Evolutionary conservation across 1,140 invertebrate species (phyloP).

Genomic region (Zaprionus africanus): DNA sequence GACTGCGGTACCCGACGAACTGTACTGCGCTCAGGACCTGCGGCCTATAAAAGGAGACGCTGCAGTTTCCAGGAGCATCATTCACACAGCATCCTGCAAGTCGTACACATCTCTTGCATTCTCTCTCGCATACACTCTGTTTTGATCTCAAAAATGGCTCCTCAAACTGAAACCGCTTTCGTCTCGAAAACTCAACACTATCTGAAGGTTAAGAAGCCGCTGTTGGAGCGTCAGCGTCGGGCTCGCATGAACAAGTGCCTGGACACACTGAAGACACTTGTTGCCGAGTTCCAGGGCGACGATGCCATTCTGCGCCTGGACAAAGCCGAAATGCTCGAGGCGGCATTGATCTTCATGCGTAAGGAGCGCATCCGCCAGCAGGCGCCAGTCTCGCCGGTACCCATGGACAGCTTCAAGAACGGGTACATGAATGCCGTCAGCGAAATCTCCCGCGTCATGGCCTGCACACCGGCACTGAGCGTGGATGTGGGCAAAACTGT

Average conservation of each 20-base stretch:
- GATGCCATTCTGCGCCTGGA: constrained; percentile 96
- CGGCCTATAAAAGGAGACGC: constrained; percentile 64
- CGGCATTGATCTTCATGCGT: constrained; percentile 93
- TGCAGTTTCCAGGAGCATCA: constrained; percentile 63
- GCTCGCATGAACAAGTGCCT: constrained; percentile 97
- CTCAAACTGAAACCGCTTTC: constrained; percentile 59
- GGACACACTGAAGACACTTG: constrained; percentile 96
- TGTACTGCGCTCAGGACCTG: constrained; percentile 34
- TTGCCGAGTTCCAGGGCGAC: constrained; percentile 95
- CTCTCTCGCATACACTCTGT: background rate
- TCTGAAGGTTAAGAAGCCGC: constrained; percentile 97
- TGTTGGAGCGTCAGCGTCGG: constrained; percentile 96
- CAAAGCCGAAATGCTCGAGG: constrained; percentile 98
- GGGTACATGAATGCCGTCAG: constrained; percentile 96
- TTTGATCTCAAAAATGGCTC: constrained; percentile 59
- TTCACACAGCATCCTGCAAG: constrained; percentile 77
- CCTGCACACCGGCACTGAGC: constrained; percentile 92
- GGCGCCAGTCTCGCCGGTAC: constrained; percentile 85
- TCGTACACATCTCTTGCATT: constrained; percentile 53
- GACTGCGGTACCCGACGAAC: constrained; percentile 63
- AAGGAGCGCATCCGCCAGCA: constrained; percentile 70
- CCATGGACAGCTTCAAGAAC: constrained; percentile 91
- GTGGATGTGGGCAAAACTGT: constrained; percentile 92
- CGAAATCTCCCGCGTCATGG: constrained; percentile 94
- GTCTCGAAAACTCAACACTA: constrained; percentile 94